Conservation (phyloP, 2,113 vertebrate species). For the Scolopax mira region DNA sequence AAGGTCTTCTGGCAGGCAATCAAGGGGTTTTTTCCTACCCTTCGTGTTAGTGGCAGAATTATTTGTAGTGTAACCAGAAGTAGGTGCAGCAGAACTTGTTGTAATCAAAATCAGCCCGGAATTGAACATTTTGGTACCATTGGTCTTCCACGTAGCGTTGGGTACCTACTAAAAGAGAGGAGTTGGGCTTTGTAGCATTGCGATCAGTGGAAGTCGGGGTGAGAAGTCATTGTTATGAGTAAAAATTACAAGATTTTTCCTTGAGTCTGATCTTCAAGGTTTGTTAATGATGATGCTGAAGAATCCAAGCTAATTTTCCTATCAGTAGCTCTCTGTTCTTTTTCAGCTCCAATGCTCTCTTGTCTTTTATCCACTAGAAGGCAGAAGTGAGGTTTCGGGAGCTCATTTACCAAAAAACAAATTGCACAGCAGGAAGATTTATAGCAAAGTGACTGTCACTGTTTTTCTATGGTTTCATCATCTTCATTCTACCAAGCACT, state of each 20-base stretch:
- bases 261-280: conserved; percentile 19
- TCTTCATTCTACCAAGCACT: not conserved
- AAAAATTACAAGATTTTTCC: not conserved
- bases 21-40: not conserved
- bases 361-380: conserved; percentile 46
- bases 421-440: conserved; percentile 45
- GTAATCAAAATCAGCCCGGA: not conserved
- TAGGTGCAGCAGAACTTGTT: not conserved
- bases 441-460: conserved; percentile 16
- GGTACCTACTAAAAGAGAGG: not conserved
- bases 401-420: conserved; percentile 11
- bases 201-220: not conserved
- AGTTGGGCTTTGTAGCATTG: not conserved
- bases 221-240: not conserved
- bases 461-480: not conserved
- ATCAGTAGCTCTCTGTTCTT: not conserved
- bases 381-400: conserved; percentile 50
- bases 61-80: not conserved
- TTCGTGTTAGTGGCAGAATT: not conserved
- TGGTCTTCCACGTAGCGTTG: not conserved
- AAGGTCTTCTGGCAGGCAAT: not conserved
- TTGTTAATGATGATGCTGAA: not conserved
- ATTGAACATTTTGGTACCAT: not conserved
- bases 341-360: not conserved
- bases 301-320: not conserved